Evolutionary conservation across 2,888 invertebrate species (phyloP), one percentile per base, ranked within the genome.

Genomic region (Brassicogethes aeneus): DNA sequence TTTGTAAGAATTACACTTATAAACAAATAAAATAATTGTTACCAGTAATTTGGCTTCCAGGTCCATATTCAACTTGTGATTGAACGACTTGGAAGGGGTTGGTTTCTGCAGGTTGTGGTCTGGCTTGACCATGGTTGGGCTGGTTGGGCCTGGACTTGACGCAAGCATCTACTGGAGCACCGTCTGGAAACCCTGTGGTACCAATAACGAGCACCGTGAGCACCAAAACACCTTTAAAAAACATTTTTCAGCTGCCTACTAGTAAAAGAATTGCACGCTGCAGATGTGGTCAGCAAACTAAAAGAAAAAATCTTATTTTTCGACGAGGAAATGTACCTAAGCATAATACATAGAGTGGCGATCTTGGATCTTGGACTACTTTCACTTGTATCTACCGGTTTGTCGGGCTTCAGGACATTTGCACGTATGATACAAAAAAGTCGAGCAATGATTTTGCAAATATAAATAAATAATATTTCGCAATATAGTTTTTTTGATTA

Each of bases 81-180:
- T 86, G 85, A 1, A 75, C 61, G 14, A 87, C 69, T 53, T 77
- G 75, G 60, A 80, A 87, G 3, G 86, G 86, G 52, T 78, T 74
- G 1, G 74, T 75, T 10, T 75, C 68, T 16, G 72, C 59, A 1
- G 82, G 72, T 58, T 84, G 82, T 1, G 84, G 71, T 45, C 80
- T 70, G 5, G 83, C 79, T 54, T 82, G 79, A 2, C 86, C 82
- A 53, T 87, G 87, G 62, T 86, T 82, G 0, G 87, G 87, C 57
- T 79, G 77, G 66, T 86, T 86, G 1, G 81, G 76, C 33, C 80
- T 73, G 16, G 79, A 75, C 61, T 84, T 85, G 2, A 86, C 86
- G 60, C 87, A 87, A 17, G 84, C 79, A 59, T 87, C 86, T 16
- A 86, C 77, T 0, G 87, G 87, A 1, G 84, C 86, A 1, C 86